Evolutionary conservation across 2,113 vertebrate species (phyloP), one percentile per base, ranked within the genome.

Genomic region (Dicaeum eximium): DNA sequence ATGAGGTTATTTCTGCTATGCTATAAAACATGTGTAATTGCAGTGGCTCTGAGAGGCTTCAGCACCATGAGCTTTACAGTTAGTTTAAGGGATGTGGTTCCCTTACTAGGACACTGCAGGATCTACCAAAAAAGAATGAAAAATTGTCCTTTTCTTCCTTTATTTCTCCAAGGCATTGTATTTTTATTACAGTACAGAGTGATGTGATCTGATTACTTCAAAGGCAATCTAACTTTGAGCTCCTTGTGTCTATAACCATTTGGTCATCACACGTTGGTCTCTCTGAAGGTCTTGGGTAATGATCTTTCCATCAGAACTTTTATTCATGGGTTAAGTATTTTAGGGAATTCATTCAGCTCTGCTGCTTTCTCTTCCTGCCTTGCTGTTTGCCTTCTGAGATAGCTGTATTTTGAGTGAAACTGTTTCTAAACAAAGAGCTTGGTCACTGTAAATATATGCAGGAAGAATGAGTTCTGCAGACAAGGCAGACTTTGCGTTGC

Each of bases 121-220:
- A 7, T 88, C 88, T 83, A 70, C 69, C 60, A 60, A 86, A 94
- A 88, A 66, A 38, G 30, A 92, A 72, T 40, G 50, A 92, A 66
- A 91, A 90, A 82, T 51, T 51, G 35, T 72, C 54, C 22, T 83
- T 93, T 89, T 80, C n/a, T 92, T 81, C 66, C 74, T 94, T 92
- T 96, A 81, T 94, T 96, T 96, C 92, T 93, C 94, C 40, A 67
- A 86, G 80, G 90, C 56, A 62, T 90, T 92, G 71, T 93, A 73
- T 88, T 91, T 88, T 61, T 95, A 58, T 93, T 86, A 53, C 71
- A 80, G 71, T 74, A 85, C 85, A 86, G 79, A 62, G 33, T 51
- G 64, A 48, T 86, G 56, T 35, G 72, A 95, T 96, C 72, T 50
- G 69, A 84, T 96, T 92, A 90, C 82, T 92, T 94, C 80, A 94